A percentile compares a stretch with the other conserved stretches of the same genome.
phyloP scores from a whole-genome alignment of 1,140 invertebrate species.

The Pogonognathellus flavescens region DNA sequence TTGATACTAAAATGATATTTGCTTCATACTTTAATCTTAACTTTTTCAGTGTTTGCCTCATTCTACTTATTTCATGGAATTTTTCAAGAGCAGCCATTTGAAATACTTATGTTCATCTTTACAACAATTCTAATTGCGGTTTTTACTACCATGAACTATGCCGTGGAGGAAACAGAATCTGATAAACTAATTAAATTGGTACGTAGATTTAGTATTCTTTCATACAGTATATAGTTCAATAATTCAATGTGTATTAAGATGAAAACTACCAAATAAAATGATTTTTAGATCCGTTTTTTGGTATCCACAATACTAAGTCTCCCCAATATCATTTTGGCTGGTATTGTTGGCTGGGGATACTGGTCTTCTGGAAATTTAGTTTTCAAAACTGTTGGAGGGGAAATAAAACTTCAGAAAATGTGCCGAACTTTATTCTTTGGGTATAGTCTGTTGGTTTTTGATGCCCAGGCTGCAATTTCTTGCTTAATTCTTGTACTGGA shows the following conservation, averaged over 20 bases:
- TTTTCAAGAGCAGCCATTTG: constrained; percentile 65
- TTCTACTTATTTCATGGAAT: constrained; percentile 66
- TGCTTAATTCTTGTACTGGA: constrained; percentile 60
- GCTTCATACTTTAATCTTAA: background rate
- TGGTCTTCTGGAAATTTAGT: constrained; percentile 61
- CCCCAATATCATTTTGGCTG: constrained; percentile 40
- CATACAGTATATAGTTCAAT: too few species aligned
- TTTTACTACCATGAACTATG: constrained; percentile 62
- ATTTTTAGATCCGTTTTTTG: constrained; percentile 56
- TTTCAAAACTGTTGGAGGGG: constrained; percentile 66
- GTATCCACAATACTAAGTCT: constrained; percentile 57
- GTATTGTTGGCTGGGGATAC: constrained; percentile 56
- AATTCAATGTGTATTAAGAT: too few species aligned
- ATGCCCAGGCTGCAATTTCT: constrained; percentile 59
- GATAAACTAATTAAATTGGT: constrained; percentile 60
- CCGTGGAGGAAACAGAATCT: background rate
- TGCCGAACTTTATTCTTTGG: constrained; percentile 61
- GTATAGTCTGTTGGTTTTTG: constrained; percentile 62
- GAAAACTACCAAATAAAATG: background rate
- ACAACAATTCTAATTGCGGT: constrained; percentile 55
- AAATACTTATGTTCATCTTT: constrained; percentile 57
- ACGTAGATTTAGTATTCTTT: background rate
- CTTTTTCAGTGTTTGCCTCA: constrained; percentile 57
- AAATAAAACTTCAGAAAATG: constrained; percentile 62
- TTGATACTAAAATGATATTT: background rate